These are phyloP conservation scores for Stratiomys singularior DNA, from an alignment of 2,888 invertebrate genomes.

Conservation along the genomic window DNA sequence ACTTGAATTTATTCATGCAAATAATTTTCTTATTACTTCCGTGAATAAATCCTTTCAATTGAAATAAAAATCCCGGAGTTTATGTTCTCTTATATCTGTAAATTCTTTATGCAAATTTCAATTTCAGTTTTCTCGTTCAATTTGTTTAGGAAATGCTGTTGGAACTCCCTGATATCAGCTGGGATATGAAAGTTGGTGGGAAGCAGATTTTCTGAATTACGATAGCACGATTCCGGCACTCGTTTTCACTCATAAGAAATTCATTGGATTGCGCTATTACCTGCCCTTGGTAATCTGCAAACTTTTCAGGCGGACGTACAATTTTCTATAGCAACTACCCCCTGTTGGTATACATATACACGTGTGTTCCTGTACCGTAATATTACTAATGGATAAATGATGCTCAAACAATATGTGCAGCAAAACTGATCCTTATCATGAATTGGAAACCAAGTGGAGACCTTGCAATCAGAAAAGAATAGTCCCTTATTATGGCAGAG, in stretches of 20 bases:
- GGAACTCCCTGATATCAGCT: background rate
- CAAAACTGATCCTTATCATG: no score
- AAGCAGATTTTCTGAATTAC: background rate
- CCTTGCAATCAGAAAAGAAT: no score
- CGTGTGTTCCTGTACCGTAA: no score
- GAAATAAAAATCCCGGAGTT: background rate
- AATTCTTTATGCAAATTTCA: no score
- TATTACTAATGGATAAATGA: no score
- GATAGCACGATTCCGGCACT: background rate
- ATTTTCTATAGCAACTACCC: no score
- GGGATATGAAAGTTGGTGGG: background rate
- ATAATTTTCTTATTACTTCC: slow-evolving; percentile 9
- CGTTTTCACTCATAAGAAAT: slow-evolving; percentile 31
- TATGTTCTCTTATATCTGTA: background rate
- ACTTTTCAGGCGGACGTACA: background rate
- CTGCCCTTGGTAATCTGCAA: background rate
- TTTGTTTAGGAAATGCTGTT: background rate
- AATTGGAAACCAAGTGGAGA: no score
- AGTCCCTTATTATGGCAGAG: no score
- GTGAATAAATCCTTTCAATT: background rate
- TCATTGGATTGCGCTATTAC: slow-evolving; percentile 18
- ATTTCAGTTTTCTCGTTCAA: no score
- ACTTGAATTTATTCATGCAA: background rate
- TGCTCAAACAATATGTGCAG: no score
- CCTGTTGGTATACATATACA: no score